Evolutionary conservation across 37 sponge, comb jelly and placozoan genomes (phyloP), one percentile per base, ranked within the genome.

Genomic region (Cladorhizidae sp.): DNA sequence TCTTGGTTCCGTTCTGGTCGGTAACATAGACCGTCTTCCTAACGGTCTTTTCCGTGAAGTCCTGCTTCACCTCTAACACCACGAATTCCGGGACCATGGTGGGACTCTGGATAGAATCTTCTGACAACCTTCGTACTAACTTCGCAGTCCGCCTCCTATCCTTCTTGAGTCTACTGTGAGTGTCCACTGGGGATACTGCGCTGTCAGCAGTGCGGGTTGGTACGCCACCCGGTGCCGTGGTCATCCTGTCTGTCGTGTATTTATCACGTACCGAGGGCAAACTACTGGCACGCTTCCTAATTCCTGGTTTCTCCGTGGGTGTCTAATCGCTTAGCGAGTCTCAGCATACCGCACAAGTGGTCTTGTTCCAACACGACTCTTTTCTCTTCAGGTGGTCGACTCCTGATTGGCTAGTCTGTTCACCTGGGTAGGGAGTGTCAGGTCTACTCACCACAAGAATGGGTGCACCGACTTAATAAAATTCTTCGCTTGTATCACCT

Each of bases 21-120:
- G 76, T 88, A 31, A 93, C 93, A 68, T 88, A 88, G 25, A 88
- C 90, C 1, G 17, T 80, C 72, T 80, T 84, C 7, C 26, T 51
- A 8, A 54, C 37, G 0, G 51, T 25, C 40, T 80, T 78, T 26
- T 72, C 70, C 14, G 76, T 64, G 36, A 64, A 67, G 18, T 70
- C 73, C 23, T 70, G 57, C 40, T 20, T 73, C 12, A 41, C 59
- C 39, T 80, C 86, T 28, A 79, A 15, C 20, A 55, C 67, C 52
- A 86, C 86, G 73, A 72, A 64, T 14, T 80, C 80, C 7, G 80
- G 86, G 5, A 43, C 57, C 82, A 82, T 82, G 32, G 67, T 65
- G 33, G 73, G 82, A 28, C 61, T 84, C 67, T 69, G 76, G 11
- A 70, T 7, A 42, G 67, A 51, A 29, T 67, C 77, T 55, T 61